Base-by-base conservation (phyloP, 2,797 vertebrate genomes). In the Apodemus agrarius region DNA sequence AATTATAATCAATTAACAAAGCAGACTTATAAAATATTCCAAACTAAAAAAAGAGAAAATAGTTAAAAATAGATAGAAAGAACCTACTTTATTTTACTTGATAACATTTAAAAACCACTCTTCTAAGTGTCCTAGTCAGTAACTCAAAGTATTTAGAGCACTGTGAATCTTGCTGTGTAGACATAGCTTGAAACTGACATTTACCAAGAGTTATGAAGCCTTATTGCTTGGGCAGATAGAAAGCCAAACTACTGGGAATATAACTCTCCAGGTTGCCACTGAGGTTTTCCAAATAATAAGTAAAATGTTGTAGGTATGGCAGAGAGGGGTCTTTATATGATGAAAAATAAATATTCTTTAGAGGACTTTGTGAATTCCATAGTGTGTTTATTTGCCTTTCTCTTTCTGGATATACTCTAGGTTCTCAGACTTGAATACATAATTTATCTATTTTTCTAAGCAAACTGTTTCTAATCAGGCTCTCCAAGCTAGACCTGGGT, bases 231-330 rank as follows among this genome's bases (percentile, higher is more conserved):
- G 98, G 93, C 97, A 98, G 98, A 97, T 98, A 97, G 97, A 87
- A 75, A 98, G 92, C 80, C 90, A 97, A 96, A 95, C 97, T 97
- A 96, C 93, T 0, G 90, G 96, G 95, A 95, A 79, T 97, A 95
- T 87, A 95, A 81, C 84, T 96, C 93, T 9, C 92, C 91, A 93
- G 82, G 34, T 61, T 98, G 90, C 95, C 93, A 93, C 69, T 96
- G 96, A 97, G 97, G 81, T 46, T 95, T 96, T 98, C 94, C 87
- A 98, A 97, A 97, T 96, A 96, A 96, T 97, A 98, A 98, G 97
- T 96, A 97, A 96, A 97, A 93, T 88, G 91, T 3, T 87, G 1
- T 78, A 72, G 37, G n/a, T 61, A 43, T 43, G 40, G n/a, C 26
- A 82, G n/a, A 85, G 24, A 95, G 24, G 2, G 21, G 72, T 79